These are phyloP conservation scores for Neria commutata DNA, from an alignment of 2,888 invertebrate species.

Conservation along the genomic window DNA sequence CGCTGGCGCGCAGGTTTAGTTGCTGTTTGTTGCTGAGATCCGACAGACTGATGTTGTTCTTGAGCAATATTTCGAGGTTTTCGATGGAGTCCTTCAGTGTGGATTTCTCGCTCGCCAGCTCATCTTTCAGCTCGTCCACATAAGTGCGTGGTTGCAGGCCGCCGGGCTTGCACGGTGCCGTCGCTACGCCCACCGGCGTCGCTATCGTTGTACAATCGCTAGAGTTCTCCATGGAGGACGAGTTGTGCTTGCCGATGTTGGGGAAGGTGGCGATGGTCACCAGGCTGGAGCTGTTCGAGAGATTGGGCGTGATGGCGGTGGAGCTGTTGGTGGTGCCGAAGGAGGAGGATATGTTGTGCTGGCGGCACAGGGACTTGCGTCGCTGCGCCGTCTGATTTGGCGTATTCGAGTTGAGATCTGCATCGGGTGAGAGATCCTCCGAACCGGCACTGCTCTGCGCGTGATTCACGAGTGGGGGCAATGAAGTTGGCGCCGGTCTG, in stretches of 20 bases:
- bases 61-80: constrained; percentile 59
- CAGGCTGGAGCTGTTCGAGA: constrained; percentile 57
- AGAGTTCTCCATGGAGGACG: constrained; percentile 35
- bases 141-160: constrained; percentile 43
- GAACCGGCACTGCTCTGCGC: constrained; percentile 46
- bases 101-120: constrained; percentile 47
- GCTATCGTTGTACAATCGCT: constrained; percentile 35
- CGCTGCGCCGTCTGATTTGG: constrained; percentile 58
- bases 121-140: constrained; percentile 55
- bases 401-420: constrained; percentile 58
- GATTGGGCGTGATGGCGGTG: constrained; percentile 55
- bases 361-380: constrained; percentile 59
- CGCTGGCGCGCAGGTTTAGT: constrained; percentile 50
- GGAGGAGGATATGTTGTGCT: constrained; percentile 60
- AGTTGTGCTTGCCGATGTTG: constrained; percentile 37
- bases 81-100: constrained; percentile 60
- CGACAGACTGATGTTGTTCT: constrained; percentile 61
- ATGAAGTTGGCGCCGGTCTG: constrained; percentile 2
- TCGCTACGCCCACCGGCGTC: not conserved
- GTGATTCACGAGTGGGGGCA: constrained; percentile 25
- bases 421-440: constrained; percentile 51
- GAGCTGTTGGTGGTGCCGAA: constrained; percentile 58
- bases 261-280: constrained; percentile 48
- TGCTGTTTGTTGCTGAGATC: constrained; percentile 61
- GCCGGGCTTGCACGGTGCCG: constrained; percentile 14